Conservation (phyloP, 2,888 invertebrate genomes). For the Cheilosia pagana region DNA sequence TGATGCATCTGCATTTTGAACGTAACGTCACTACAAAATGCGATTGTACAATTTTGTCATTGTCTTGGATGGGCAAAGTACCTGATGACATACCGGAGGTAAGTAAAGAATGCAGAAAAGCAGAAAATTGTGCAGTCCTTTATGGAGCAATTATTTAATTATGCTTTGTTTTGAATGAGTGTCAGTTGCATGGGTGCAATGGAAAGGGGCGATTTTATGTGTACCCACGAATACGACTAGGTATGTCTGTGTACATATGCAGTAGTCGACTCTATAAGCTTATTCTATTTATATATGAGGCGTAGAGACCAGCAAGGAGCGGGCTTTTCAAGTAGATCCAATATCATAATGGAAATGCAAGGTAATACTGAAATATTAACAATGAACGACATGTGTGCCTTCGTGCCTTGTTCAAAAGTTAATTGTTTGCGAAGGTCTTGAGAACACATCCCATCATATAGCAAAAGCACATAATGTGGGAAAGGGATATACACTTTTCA, state of each 20-base stretch:
- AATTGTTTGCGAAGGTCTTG: slow-evolving; percentile 10
- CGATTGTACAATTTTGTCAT: slow-evolving; percentile 96
- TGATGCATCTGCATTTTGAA: slow-evolving; percentile 98
- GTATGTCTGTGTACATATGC: slow-evolving; percentile 19
- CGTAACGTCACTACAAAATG: slow-evolving; percentile 96
- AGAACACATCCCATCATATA: not conserved
- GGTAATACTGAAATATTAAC: slow-evolving; percentile 3
- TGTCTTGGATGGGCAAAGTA: slow-evolving; percentile 99
- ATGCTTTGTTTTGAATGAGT: not conserved
- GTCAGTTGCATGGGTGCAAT: slow-evolving; percentile 6
- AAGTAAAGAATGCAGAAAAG: slow-evolving; percentile 77
- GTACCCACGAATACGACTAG: slow-evolving; percentile 1
- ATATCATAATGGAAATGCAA: not conserved
- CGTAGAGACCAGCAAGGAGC: slow-evolving; percentile 25
- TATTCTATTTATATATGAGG: slow-evolving; percentile 50
- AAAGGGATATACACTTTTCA: not conserved
- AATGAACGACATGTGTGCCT: not conserved
- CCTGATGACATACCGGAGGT: slow-evolving; percentile 98
- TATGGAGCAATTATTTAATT: not conserved
- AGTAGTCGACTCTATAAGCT: slow-evolving; percentile 30
- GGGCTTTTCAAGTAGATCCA: not conserved
- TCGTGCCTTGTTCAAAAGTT: not conserved
- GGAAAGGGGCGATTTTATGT: not conserved
- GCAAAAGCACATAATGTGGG: not conserved
- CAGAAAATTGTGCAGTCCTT: too few relatives aligned